phyloP scores from a whole-genome alignment of 2,888 invertebrate species.

The Timema podura region DNA sequence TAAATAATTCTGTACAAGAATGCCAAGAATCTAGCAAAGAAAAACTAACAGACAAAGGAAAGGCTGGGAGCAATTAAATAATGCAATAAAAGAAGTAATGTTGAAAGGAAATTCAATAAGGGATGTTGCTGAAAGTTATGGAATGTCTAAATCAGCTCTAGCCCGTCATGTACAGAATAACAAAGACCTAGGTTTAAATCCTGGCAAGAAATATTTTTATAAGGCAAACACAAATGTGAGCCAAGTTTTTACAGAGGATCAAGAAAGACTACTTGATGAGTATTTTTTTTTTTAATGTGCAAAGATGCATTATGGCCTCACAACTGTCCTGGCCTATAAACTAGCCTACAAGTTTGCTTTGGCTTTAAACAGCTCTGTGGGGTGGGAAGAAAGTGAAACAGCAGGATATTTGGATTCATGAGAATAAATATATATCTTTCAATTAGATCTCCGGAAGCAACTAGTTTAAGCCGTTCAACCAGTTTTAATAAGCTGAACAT shows the following conservation, averaged over 20 bases:
- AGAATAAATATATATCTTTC: neutral
- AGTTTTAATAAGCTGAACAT: neutral
- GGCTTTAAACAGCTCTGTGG: neutral
- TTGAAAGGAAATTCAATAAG: neutral
- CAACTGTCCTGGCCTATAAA: neutral
- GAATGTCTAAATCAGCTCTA: neutral
- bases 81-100: neutral
- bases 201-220: neutral
- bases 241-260: neutral
- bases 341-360: neutral
- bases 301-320: neutral
- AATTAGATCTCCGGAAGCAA: conserved; percentile 1
- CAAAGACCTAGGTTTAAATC: neutral
- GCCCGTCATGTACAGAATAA: neutral
- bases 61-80: neutral
- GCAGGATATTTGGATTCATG: conserved; percentile 8
- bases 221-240: neutral
- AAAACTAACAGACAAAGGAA: too few relatives aligned
- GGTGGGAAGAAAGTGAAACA: neutral
- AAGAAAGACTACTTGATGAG: neutral
- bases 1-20: too few relatives aligned
- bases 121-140: neutral
- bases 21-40: too few relatives aligned
- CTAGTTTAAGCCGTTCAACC: neutral
- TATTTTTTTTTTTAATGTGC: neutral